Evolutionary conservation across 2,113 vertebrate species (phyloP).

Genomic region (Tiliqua scincoides): DNA sequence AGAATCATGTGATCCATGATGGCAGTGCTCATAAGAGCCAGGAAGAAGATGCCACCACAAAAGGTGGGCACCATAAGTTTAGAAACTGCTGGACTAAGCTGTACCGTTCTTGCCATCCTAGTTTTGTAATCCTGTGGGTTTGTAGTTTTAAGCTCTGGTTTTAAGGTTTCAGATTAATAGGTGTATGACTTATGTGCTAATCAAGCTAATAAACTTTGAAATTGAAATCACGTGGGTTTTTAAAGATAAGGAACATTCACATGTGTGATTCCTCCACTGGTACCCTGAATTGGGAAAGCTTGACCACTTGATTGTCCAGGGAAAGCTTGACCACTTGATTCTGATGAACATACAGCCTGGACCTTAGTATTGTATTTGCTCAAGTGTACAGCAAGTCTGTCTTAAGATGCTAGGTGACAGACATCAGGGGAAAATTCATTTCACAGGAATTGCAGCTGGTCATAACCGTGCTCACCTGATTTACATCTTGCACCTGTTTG

Average conservation of each 20-base stretch:
- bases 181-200: too few relatives aligned
- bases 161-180: too few relatives aligned
- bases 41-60: too few relatives aligned
- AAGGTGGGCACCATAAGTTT: too few relatives aligned
- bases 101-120: too few relatives aligned
- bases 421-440: background rate
- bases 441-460: background rate
- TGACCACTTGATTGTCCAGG: background rate
- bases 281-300: background rate
- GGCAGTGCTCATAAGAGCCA: too few relatives aligned
- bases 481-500: background rate
- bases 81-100: too few relatives aligned
- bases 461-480: background rate
- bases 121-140: too few relatives aligned
- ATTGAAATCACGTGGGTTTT: background rate
- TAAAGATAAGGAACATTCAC: too few relatives aligned
- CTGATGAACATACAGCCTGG: background rate
- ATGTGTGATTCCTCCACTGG: background rate
- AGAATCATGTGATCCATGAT: too few relatives aligned
- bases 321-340: background rate
- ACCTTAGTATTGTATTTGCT: background rate
- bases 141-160: too few relatives aligned
- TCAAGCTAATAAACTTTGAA: too few relatives aligned
- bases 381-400: background rate
- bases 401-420: background rate